Evolutionary conservation across 1,140 invertebrate genomes (phyloP), one percentile per base, ranked within the genome.

Genomic region (Pemphigus obesinymphae): DNA sequence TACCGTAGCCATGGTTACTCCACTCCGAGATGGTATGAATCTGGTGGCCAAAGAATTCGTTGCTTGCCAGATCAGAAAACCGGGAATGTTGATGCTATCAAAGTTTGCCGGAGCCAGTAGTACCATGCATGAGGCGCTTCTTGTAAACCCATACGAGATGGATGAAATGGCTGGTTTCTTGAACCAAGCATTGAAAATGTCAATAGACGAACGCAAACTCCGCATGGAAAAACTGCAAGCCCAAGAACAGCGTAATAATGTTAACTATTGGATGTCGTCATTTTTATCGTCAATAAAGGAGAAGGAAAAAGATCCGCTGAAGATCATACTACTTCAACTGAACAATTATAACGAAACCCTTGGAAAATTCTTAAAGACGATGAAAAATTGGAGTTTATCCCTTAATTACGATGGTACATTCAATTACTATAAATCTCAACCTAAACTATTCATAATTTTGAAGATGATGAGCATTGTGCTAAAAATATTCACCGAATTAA

Each of bases 21-120:
- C 95, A 0, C 87, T 96, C 0, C 88, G 95, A 58, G 95, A 97
- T 86, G 95, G 95, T 61, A 96, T 96, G 95, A 96, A 96, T 87
- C 88, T 96, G 53, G 95, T 97, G 0, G 95, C 95, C 7, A 97
- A 97, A 87, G 95, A 97, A 87, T 97, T 95, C 85, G 95, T 96
- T 2, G 95, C 95, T 7, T 96, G 95, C 85, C 95, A 96, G 87
- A 96, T 96, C 11, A 94, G 95, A 83, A 91, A 91, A 15, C 94
- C 95, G 0, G 95, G 95, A 10, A 95, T 97, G 0, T 87, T 97
- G 7, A 94, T 97, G 61, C 91, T 97, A 3, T 96, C 94, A 1
- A 94, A 94, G 0, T 96, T 97, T 86, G 95, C 95, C 82, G 95
- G 95, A 3, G 95, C 95, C 26, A 94, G 94, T 0, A 94, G 95